Percentiles rank a stretch among this genome's conserved stretches.
These are phyloP conservation scores for Burhinus oedicnemus DNA, from an alignment of 2,113 vertebrate genomes.

Conservation along the genomic window DNA sequence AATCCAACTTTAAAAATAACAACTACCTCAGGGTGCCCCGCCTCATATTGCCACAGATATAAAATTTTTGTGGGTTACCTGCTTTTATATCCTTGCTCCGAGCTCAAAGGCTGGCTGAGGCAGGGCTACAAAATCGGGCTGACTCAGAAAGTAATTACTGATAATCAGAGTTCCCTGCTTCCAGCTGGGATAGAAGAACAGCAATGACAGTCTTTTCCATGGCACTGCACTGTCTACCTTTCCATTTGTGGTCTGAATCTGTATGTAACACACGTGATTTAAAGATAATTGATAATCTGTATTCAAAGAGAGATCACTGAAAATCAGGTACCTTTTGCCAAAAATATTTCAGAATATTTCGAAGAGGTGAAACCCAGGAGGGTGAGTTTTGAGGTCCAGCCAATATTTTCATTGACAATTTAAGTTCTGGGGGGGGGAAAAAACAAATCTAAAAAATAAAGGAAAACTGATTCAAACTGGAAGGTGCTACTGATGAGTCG, in stretches of 20 bases:
- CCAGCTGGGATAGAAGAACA: neutral
- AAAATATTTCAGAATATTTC: neutral
- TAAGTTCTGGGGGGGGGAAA: rapidly evolving
- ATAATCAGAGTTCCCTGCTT: neutral
- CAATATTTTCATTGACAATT: neutral
- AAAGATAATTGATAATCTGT: neutral
- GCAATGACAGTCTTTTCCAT: neutral
- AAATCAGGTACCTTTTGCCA: neutral
- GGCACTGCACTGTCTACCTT: neutral
- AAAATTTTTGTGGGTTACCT: neutral
- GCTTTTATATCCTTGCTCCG: neutral
- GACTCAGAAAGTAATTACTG: neutral
- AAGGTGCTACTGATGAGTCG: neutral
- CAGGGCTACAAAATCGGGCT: neutral
- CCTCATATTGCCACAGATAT: neutral
- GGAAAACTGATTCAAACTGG: neutral
- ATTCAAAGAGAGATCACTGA: neutral
- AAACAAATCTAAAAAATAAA: neutral
- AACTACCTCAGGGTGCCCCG: neutral
- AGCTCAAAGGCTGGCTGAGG: neutral
- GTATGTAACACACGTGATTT: neutral
- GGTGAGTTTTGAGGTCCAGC: neutral
- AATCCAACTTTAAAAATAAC: neutral
- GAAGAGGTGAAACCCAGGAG: neutral
- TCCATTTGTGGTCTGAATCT: neutral